Evolutionary conservation across 2,888 invertebrate genomes (phyloP).

Genomic region (Holacanthella duospinosa): DNA sequence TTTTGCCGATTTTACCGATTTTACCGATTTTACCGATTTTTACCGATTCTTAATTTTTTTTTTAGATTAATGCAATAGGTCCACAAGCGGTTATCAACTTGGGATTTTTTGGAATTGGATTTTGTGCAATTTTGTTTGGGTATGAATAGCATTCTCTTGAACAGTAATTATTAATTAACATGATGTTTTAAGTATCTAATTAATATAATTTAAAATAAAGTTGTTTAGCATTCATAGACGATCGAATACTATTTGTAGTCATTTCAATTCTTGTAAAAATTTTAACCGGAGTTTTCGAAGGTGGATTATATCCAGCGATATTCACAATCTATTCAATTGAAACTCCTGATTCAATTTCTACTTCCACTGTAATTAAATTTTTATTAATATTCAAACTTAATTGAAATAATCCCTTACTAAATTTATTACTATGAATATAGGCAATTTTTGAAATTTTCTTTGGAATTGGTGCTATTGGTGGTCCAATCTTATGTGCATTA

Average conservation of each 20-base stretch:
- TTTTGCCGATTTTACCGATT: too few species aligned
- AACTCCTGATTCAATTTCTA: conserved; percentile 16
- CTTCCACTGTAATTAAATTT: conserved; percentile 23
- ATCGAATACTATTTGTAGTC: neutral
- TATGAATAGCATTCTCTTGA: neutral
- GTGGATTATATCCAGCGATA: neutral
- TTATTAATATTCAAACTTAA: too few species aligned
- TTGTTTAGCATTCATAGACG: neutral
- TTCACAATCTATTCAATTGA: neutral
- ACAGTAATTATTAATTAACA: too few species aligned
- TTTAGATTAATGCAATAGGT: neutral
- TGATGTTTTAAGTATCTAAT: too few species aligned
- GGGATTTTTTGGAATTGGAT: neutral
- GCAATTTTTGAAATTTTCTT: conserved; percentile 27
- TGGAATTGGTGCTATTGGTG: conserved; percentile 27
- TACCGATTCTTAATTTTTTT: too few species aligned
- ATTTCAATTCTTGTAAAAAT: neutral
- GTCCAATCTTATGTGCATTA: conserved; percentile 21
- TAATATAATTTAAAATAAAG: too few species aligned
- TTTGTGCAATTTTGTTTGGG: neutral
- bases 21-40: too few species aligned
- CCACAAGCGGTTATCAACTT: neutral
- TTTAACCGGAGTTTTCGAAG: neutral
- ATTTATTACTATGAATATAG: too few species aligned
- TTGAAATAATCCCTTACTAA: neutral